These are phyloP conservation scores for Heterohyrax brucei DNA, from an alignment of 2,797 vertebrate species.

Conservation along the genomic window DNA sequence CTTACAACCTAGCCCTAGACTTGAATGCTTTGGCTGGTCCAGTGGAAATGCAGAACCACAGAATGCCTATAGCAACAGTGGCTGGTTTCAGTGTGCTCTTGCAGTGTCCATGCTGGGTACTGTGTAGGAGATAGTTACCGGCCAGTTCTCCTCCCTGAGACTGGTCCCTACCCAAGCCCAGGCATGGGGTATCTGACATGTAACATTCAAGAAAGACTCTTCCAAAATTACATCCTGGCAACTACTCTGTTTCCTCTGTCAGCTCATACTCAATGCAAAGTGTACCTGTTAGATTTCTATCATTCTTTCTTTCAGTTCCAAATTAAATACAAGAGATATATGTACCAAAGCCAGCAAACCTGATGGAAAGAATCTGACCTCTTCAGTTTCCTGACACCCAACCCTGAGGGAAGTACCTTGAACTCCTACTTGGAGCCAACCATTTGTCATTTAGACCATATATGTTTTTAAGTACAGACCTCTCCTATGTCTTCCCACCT, in stretches of 20 bases:
- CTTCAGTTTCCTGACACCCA: not conserved
- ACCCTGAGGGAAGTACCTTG: not conserved
- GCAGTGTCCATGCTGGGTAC: accelerated
- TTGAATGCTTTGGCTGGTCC: not conserved
- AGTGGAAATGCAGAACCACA: not conserved
- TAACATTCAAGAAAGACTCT: no score
- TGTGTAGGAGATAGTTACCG: not conserved
- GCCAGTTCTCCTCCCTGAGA: not conserved
- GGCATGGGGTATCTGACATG: accelerated
- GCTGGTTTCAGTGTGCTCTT: not conserved
- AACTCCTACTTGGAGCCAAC: accelerated
- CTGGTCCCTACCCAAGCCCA: not conserved
- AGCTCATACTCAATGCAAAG: not conserved
- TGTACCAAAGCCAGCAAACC: not conserved
- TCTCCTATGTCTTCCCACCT: not conserved
- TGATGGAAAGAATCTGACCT: not conserved
- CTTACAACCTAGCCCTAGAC: not conserved
- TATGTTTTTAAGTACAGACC: not conserved
- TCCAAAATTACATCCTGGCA: not conserved
- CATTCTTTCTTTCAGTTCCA: not conserved
- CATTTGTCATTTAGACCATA: not conserved
- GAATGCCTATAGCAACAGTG: not conserved
- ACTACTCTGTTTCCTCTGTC: not conserved
- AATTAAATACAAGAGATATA: not conserved
- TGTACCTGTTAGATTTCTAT: not conserved